Evolutionary conservation across 2,888 invertebrate species (phyloP), one percentile per base, ranked within the genome.

Genomic region (Salticus scenicus): DNA sequence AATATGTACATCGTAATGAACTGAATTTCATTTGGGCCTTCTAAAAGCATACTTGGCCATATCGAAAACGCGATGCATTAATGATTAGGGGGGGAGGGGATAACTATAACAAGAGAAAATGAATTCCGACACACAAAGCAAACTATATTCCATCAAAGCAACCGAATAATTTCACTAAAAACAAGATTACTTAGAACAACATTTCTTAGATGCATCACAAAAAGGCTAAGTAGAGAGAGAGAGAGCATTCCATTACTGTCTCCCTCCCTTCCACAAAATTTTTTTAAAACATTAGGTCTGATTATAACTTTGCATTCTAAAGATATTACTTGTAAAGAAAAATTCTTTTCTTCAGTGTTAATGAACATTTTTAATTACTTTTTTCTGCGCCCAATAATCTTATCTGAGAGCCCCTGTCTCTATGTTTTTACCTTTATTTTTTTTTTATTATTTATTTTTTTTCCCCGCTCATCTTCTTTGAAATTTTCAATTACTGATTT

Each of bases 331-430:
- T 57, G 24, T 24, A 24, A 57, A 24, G 24, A 24, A 57, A 57
- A 57, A 24, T 57, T 84, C 73, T 78, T 84, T 84, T 77, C 67
- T 67, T 69, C 41, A 69, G 73, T 77, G 83, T 72, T 84, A 84
- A 84, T 84, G 83, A 84, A 84, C 77, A 84, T 84, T 84, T 84
- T 84, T 84, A 84, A 84, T 84, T 84, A 84, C 83, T 71, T 84
- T 84, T 84, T 82, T 42, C 20, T 37, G 8, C 63, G 7, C 24
- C 57, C 73, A 41, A 84, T 84, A 83, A 83, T 83, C 82, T 33
- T 67, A 67, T 31, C 67, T 67, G 24, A 37, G 37, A 67, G 67
- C 33, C 57, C 47, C 79, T 75, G 75, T 82, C 81, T 74, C 47
- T 28, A 14, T 47, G 28, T 27, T 28, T 41, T 47, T 51, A 64